Base-by-base conservation (phyloP, 2,888 invertebrate species). In the Trichopria drosophilae region DNA sequence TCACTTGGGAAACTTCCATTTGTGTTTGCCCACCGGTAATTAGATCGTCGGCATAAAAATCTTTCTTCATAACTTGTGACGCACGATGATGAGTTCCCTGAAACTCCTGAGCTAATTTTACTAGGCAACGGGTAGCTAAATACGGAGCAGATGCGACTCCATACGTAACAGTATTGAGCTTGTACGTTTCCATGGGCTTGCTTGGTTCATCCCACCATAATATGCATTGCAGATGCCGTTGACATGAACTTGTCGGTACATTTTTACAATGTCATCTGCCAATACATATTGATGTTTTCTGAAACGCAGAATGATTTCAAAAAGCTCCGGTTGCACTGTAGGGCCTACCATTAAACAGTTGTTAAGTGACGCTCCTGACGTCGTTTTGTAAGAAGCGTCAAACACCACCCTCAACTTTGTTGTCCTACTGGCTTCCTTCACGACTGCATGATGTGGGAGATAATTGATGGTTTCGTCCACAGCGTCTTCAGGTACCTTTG, bases 341-440 rank as follows among this genome's bases (percentile, higher is more conserved):
- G 61, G 59, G 9, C 62, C 63, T 4, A 52, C 35, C 18, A 55
- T 48, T 10, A 64, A 41, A 7, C 24, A 35, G 51, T 59, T 36
- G 58, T 64, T 29, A 36, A 46, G 13, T 6, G 59, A 53, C 29
- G 34, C 31, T 28, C 50, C 52, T 9, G 50, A 42, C 4, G 48
- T 43, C 1, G 58, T 32, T 13, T 53, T 28, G 3, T 48, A 53
- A 5, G 60, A 62, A 1, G 55, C 62, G 39, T 62, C 59, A 26
- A 63, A 63, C 6, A 63, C 62, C 0, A 60, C 56, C 1, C 63
- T 48, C 9, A 61, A 6, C 39, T 60, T 65, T 6, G 57, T 61
- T 1, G 61, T 50, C 4, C 7, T 4, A 23, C 55, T 49, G n/a
- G 49, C 24, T 28, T 49, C 45, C 13, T 54, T 58, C 15, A 57